Base-by-base conservation (phyloP, 2,113 vertebrate species). In the Salminus brasiliensis region DNA sequence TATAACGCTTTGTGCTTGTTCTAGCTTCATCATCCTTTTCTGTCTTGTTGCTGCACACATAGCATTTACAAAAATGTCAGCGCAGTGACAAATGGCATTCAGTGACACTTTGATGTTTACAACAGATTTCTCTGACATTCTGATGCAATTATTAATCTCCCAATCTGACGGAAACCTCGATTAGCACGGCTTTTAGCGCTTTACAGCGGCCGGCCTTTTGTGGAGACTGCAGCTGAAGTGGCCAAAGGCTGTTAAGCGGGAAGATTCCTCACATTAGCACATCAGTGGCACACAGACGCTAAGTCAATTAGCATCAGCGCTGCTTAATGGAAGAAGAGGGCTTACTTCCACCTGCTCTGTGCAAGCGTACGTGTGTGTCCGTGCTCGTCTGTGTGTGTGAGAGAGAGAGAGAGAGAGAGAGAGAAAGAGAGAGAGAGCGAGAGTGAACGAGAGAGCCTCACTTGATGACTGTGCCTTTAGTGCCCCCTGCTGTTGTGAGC, bases 401-500 rank as follows among this genome's bases (percentile, higher is more conserved):
- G 53, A 29, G 23, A 45, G 34, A 27, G 53, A 57, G 65, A 25
- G 52, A 41, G n/a, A n/a, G n/a, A n/a, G n/a, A n/a, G n/a, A n/a
- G n/a, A 10, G 70, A 86, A 81, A 79, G 0, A 66, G 30, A 69
- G 36, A 0, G 15, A 43, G 0, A 21, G 36, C 30, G 12, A 18
- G 23, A 36, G 4, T n/a, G n/a, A n/a, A 2, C 9, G 65, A 69
- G 0, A 0, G 62, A 4, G 6, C 85, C 97, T 95, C 92, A 99
- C 98, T 97, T 99, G 91, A 99, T 99, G 84, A 95, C 95, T 0
- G 96, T 98, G 83, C 96, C 96, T 93, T 99, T 99, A 91, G 92
- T 85, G 92, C 98, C 98, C 91, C 98, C 97, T 94, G 98, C 97
- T 88, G 98, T 95, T 0, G 97, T 99, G 4, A 96, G 93, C 98